Base-by-base conservation (phyloP, 2,888 invertebrate species). In the Metellina segmentata region DNA sequence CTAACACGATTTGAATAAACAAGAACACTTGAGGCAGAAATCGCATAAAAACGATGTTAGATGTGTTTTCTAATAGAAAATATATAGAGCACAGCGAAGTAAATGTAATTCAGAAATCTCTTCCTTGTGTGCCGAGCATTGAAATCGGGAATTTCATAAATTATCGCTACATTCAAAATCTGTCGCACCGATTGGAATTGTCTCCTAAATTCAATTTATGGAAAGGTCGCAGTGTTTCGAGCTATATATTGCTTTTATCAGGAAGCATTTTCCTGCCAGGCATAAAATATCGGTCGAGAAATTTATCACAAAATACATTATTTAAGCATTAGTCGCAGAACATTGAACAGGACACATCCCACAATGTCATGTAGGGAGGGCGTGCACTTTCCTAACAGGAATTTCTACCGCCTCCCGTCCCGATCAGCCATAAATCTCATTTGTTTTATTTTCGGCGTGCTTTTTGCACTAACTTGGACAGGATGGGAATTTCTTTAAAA, bases 251-350 rank as follows among this genome's bases (percentile, higher is more conserved):
- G 85, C 85, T 85, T 85, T 85, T 85, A 85, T 85, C 85, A 85
- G 75, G 61, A 85, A 85, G 53, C 74, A 85, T 85, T 85, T 61
- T 74, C 16, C 61, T 75, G 48, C 74, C 85, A n/a, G 53, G 85
- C 85, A 85, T 85, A 85, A 85, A 85, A 85, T 85, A 85, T 85
- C 75, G 85, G 85, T 48, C 16, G 86, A 70, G 78, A 86, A 77
- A 78, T 78, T 75, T 86, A 70, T 86, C 77, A 86, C 78, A 78
- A 86, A 78, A 86, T 78, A 52, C 78, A 86, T 86, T 86, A 77
- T 86, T 86, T 86, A 78, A 77, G 86, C 86, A 78, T 86, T 86
- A 86, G 86, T 86, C 78, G 69, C 86, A 78, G 86, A 77, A 78
- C 86, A 86, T 78, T 78, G 86, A 70, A 20, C 78, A 77, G 69